phyloP scores from a whole-genome alignment of 2,113 vertebrate genomes.

The Charina bottae region DNA sequence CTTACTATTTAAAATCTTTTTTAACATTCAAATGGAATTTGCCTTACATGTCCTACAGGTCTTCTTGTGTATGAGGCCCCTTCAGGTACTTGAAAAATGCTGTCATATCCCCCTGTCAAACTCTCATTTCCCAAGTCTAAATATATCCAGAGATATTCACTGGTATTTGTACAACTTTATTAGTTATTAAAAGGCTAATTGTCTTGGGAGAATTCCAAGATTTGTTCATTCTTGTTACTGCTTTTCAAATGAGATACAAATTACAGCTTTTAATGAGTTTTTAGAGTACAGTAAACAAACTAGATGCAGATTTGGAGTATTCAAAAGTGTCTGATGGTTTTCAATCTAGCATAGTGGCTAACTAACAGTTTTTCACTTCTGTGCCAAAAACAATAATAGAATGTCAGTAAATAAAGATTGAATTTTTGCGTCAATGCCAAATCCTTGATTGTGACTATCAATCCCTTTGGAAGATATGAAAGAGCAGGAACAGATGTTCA shows the following conservation, averaged over 20 bases:
- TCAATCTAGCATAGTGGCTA: slow-evolving; percentile 48
- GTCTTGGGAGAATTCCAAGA: slow-evolving; percentile 26
- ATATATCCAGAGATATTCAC: too few species aligned
- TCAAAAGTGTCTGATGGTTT: slow-evolving; percentile 49
- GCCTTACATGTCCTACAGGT: too few species aligned
- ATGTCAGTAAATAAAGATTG: slow-evolving; percentile 48
- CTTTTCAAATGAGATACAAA: slow-evolving; percentile 28
- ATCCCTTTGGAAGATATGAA: slow-evolving; percentile 53
- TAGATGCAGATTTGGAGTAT: slow-evolving; percentile 41
- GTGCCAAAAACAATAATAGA: slow-evolving; percentile 38
- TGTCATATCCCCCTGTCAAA: too few species aligned
- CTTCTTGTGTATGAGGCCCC: too few species aligned
- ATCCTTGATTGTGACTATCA: slow-evolving; percentile 42
- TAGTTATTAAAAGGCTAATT: slow-evolving; percentile 21
- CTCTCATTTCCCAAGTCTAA: too few species aligned
- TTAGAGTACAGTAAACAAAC: slow-evolving; percentile 13
- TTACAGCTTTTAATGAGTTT: slow-evolving; percentile 7
- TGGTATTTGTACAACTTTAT: not conserved
- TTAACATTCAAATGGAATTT: too few species aligned
- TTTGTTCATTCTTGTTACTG: not conserved
- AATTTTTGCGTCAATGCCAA: slow-evolving; percentile 56
- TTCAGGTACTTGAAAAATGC: too few species aligned
- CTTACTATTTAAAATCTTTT: too few species aligned
- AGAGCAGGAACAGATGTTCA: slow-evolving; percentile 60
- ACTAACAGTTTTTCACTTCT: slow-evolving; percentile 27